phyloP scores from a whole-genome alignment of 2,113 vertebrate species.

The Melanocharis versteri region DNA sequence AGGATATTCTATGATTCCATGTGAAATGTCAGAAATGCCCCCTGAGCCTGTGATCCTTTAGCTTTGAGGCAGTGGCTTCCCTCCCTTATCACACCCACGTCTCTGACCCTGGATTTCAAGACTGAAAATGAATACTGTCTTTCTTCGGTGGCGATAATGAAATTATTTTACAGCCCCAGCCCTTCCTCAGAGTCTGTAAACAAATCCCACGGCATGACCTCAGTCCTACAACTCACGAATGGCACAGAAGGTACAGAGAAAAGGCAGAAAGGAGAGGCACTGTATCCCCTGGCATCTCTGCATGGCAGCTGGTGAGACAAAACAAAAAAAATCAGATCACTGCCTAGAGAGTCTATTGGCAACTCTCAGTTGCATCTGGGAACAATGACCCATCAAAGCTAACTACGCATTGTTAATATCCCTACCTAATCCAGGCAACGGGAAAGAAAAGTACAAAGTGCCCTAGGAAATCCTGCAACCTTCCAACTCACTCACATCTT shows the following conservation, averaged over 20 bases:
- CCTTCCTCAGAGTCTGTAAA: not conserved
- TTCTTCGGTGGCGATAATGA: not conserved
- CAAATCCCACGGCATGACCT: not conserved
- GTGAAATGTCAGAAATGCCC: not conserved
- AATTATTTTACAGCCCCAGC: not conserved
- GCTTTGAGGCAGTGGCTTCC: not conserved
- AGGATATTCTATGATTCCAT: not conserved
- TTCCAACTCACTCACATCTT: not conserved
- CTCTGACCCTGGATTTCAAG: not conserved
- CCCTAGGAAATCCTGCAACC: not conserved
- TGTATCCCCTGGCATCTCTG: constrained; percentile 68
- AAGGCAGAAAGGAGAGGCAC: constrained; percentile 9
- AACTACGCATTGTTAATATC: constrained; percentile 20
- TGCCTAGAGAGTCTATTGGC: constrained; percentile 58
- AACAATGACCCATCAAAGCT: constrained; percentile 65
- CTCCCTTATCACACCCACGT: not conserved
- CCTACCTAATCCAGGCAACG: not conserved
- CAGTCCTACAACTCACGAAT: not conserved
- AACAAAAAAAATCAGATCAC: constrained; percentile 41
- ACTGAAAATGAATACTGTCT: not conserved
- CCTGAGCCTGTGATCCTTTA: not conserved
- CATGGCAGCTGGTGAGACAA: constrained; percentile 56
- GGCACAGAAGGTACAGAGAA: not conserved
- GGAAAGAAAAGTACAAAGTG: not conserved
- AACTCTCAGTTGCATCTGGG: constrained; percentile 58